Base-by-base conservation (phyloP, 2,888 invertebrate genomes). In the Caenorhabditis macrosperma region DNA sequence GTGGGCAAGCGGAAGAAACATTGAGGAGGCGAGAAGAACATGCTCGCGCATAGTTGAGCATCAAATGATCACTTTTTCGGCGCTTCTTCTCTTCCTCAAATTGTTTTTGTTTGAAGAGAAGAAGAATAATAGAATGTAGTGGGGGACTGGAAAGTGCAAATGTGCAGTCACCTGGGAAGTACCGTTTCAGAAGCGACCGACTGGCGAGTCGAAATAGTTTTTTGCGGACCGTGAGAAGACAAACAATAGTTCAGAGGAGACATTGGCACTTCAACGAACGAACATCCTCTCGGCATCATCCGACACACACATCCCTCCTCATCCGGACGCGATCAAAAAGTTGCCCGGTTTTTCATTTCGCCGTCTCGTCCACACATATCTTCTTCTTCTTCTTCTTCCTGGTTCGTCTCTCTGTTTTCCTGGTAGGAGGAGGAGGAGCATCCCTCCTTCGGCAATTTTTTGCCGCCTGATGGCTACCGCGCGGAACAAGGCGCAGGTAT, bases 401-500 rank as follows among this genome's bases (percentile, higher is more conserved):
- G 71, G 54, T 60, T 48, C 26, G 48, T 50, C 15, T 15, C 15
- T n/a, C 7, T 20, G 26, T 48, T 50, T 26, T 57, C 12, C 35
- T 28, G 61, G 55, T 57, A 63, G 71, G 71, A 61, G 71, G 63
- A 63, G 71, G 71, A 61, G 71, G 63, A 71, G 71, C 71, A 71
- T 63, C 71, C 54, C 46, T n/a, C n/a, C n/a, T 33, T 44, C 35
- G 54, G 54, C 60, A 63, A 38, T 71, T 71, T 71, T 71, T 63
- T 71, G 54, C 72, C 72, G 72, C 72, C 72, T 72, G 63, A 64
- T 72, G 72, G 72, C 72, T 72, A 72, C 64, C 72, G 72, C 63
- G 71, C 63, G 72, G 57, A 72, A 72, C 72, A 64, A 57, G 72
- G n/a, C 63, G 63, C 7, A 26, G 48, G 72, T 72, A 72, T 72